Percentiles rank a stretch among this genome's conserved stretches.
phyloP scores from a whole-genome alignment of 1,140 invertebrate species.

The Frieseomelitta varia region DNA sequence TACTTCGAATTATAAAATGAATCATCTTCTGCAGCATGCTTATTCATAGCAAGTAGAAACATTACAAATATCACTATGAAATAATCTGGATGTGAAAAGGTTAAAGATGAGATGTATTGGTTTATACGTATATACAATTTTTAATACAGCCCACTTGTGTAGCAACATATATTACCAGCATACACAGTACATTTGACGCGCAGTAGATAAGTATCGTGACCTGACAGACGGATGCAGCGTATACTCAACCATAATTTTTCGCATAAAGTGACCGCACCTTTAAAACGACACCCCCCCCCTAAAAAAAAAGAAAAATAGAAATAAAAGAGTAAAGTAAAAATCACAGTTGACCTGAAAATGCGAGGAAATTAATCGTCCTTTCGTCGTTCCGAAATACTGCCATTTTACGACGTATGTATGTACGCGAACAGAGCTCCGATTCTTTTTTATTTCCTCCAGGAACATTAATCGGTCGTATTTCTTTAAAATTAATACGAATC shows the following conservation, averaged over 20 bases:
- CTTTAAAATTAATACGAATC: not conserved
- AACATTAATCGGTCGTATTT: slow-evolving; percentile 2
- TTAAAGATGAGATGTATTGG: not conserved
- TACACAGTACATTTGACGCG: not conserved
- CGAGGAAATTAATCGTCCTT: not conserved
- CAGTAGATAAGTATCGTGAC: not conserved
- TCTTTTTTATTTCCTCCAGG: not conserved
- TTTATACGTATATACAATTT: not conserved
- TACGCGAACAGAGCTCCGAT: not conserved
- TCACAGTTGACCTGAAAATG: not conserved
- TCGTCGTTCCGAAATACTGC: too few species aligned
- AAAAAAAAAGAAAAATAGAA: too few species aligned
- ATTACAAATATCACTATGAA: not conserved
- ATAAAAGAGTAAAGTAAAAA: not conserved
- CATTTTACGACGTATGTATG: slow-evolving; percentile 26
- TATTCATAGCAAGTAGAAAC: not conserved
- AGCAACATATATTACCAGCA: not conserved
- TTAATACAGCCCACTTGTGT: not conserved
- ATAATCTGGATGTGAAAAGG: not conserved
- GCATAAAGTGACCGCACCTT: not conserved
- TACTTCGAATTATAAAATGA: too few species aligned
- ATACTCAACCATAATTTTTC: not conserved
- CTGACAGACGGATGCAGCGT: not conserved
- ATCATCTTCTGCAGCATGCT: too few species aligned
- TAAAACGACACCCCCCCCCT: not conserved